Conservation (phyloP, 1,140 invertebrate genomes). For the Papilio aristodemus region DNA sequence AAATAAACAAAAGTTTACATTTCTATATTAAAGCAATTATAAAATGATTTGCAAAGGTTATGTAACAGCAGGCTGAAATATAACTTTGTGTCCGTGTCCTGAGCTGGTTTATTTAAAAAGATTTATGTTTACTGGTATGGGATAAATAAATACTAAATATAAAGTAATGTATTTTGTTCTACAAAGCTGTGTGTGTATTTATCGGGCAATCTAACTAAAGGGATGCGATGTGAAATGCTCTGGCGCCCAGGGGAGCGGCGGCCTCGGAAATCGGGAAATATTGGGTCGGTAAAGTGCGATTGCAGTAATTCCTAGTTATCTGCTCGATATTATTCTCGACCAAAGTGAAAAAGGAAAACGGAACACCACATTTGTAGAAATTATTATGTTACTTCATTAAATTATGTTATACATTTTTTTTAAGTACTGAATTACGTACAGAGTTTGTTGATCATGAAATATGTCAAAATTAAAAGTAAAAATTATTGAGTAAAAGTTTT, state of each 20-base stretch:
- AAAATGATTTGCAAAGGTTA: no score
- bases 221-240: conserved; percentile 45
- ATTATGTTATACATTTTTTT: background rate
- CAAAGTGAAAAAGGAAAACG: conserved; percentile 8
- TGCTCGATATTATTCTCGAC: background rate
- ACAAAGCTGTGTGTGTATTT: conserved; percentile 28
- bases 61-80: no score
- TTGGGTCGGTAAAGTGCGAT: conserved; percentile 25
- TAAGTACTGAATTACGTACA: background rate
- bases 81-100: no score
- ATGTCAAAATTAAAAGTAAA: no score
- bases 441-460: no score
- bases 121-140: no score
- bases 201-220: conserved; percentile 43
- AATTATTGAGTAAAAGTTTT: no score
- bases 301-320: conserved; percentile 13
- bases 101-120: no score
- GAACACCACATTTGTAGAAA: background rate
- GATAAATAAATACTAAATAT: background rate
- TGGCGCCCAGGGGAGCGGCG: conserved; percentile 39
- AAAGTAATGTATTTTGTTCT: background rate
- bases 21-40: no score
- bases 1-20: no score
- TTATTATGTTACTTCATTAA: background rate
- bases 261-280: conserved; percentile 31